These are phyloP conservation scores for Anticlea derivata DNA, from an alignment of 2,888 invertebrate genomes.

Conservation along the genomic window DNA sequence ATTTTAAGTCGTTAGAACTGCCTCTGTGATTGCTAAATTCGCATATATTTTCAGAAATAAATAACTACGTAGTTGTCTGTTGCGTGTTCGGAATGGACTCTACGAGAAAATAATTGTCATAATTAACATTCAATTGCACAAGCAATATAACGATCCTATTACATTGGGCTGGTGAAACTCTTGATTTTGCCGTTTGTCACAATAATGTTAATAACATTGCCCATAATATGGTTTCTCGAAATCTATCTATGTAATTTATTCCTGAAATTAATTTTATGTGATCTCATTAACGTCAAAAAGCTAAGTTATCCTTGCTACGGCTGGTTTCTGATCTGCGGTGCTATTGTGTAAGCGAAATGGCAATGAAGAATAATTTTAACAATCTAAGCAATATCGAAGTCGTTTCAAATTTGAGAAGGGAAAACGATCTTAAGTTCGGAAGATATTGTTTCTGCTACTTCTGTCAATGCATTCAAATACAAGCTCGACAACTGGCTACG, in stretches of 20 bases:
- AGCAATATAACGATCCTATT: slow-evolving; percentile 23
- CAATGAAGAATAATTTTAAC: too few relatives aligned
- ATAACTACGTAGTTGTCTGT: slow-evolving; percentile 1
- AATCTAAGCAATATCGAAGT: too few relatives aligned
- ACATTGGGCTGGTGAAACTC: slow-evolving; percentile 17
- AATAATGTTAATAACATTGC: slow-evolving; percentile 11
- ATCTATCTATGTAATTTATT: slow-evolving; percentile 9
- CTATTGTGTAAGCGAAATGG: too few relatives aligned
- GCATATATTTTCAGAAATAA: slow-evolving; percentile 5
- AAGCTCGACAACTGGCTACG: too few relatives aligned
- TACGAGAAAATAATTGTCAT: slow-evolving; percentile 25
- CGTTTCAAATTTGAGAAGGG: too few relatives aligned
- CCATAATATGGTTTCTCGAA: slow-evolving; percentile 8
- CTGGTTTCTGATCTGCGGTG: too few relatives aligned
- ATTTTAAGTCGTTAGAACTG: too few relatives aligned
- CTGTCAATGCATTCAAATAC: too few relatives aligned
- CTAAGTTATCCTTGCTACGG: too few relatives aligned
- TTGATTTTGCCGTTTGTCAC: slow-evolving; percentile 18
- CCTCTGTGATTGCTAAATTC: slow-evolving; percentile 10
- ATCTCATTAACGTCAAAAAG: neutral
- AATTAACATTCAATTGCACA: slow-evolving; percentile 31
- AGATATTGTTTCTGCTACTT: too few relatives aligned
- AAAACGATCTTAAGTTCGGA: too few relatives aligned
- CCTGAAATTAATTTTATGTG: neutral
- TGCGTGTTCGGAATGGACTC: slow-evolving; percentile 26